Evolutionary conservation across 2,113 vertebrate species (phyloP).

Genomic region (Menidia beryllina): DNA sequence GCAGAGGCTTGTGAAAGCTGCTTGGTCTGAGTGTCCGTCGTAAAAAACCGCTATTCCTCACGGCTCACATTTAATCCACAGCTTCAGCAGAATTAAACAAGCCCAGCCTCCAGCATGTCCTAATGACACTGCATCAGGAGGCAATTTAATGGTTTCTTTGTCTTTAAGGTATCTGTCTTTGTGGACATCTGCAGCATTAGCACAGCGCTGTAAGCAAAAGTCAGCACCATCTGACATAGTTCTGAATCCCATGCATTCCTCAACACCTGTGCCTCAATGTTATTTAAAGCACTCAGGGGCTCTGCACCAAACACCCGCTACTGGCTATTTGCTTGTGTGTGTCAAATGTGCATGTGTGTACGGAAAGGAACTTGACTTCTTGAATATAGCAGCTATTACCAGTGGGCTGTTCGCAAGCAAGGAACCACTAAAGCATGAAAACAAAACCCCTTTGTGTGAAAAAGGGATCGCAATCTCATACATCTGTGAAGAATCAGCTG

Average conservation of each 20-base stretch:
- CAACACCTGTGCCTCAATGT: slow-evolving; percentile 75
- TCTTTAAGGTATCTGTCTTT: slow-evolving; percentile 71
- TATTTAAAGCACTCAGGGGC: slow-evolving; percentile 76
- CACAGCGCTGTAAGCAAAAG: slow-evolving; percentile 74
- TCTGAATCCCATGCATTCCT: slow-evolving; percentile 68
- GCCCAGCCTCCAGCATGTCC: slow-evolving; percentile 45
- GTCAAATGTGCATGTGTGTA: background rate
- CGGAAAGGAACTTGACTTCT: slow-evolving; percentile 32
- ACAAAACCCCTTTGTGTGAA: slow-evolving; percentile 28
- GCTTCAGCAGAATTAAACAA: slow-evolving; percentile 59
- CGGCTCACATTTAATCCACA: slow-evolving; percentile 54
- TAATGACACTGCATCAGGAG: slow-evolving; percentile 65
- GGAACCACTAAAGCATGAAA: slow-evolving; percentile 21
- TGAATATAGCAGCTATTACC: slow-evolving; percentile 55
- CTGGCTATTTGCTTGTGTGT: slow-evolving; percentile 66
- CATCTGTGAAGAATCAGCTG: slow-evolving; percentile 2
- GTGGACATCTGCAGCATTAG: slow-evolving; percentile 73
- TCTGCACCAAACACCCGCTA: slow-evolving; percentile 69
- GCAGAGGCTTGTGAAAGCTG: slow-evolving; percentile 46
- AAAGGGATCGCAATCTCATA: slow-evolving; percentile 9
- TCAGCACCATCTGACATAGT: slow-evolving; percentile 72
- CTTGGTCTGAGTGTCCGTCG: slow-evolving; percentile 61
- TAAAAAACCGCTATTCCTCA: slow-evolving; percentile 62
- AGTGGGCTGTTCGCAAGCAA: slow-evolving; percentile 26
- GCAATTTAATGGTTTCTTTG: slow-evolving; percentile 72